A percentile compares a stretch with the other conserved stretches of the same genome.
Evolutionary conservation across 2,888 invertebrate species (phyloP).

Genomic region (Sarcophaga carnaria): DNA sequence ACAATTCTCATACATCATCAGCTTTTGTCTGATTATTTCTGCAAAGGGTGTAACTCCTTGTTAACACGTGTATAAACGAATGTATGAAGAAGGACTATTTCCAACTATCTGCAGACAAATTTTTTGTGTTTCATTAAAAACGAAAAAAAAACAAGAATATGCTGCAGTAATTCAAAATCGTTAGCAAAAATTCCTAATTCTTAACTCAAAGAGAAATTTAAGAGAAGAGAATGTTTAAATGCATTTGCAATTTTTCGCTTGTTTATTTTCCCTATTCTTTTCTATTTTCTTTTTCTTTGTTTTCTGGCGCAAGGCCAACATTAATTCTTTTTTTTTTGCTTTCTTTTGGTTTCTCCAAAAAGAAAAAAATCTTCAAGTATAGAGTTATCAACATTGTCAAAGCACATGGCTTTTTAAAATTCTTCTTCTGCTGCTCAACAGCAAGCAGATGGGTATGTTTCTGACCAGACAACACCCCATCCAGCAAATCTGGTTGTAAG

Average conservation of each 20-base stretch:
- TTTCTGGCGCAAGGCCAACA: conserved; percentile 62
- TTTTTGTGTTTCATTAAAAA: conserved; percentile 7
- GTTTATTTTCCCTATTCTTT: conserved; percentile 30
- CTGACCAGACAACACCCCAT: conserved; percentile 47
- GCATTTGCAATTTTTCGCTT: conserved; percentile 10
- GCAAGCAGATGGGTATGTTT: conserved; percentile 59
- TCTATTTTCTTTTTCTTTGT: background rate
- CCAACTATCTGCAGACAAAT: background rate
- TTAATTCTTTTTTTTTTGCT: conserved; percentile 31
- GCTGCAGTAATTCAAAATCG: conserved; percentile 24
- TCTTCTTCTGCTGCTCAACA: conserved; percentile 25
- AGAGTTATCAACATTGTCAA: conserved; percentile 35
- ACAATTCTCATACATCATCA: conserved; percentile 32
- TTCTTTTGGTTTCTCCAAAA: background rate
- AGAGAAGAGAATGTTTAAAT: conserved; percentile 57
- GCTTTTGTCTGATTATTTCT: conserved; percentile 42
- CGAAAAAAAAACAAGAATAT: background rate
- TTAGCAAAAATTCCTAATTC: background rate
- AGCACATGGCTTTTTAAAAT: conserved; percentile 36
- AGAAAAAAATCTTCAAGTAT: conserved; percentile 27
- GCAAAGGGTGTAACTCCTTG: conserved; percentile 54
- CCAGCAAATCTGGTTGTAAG: background rate
- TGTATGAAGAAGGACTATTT: conserved; percentile 29
- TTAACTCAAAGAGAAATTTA: conserved; percentile 41
- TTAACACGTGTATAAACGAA: background rate